Conservation (phyloP, 2,113 vertebrate species). For the Nannobrachium achirus region DNA sequence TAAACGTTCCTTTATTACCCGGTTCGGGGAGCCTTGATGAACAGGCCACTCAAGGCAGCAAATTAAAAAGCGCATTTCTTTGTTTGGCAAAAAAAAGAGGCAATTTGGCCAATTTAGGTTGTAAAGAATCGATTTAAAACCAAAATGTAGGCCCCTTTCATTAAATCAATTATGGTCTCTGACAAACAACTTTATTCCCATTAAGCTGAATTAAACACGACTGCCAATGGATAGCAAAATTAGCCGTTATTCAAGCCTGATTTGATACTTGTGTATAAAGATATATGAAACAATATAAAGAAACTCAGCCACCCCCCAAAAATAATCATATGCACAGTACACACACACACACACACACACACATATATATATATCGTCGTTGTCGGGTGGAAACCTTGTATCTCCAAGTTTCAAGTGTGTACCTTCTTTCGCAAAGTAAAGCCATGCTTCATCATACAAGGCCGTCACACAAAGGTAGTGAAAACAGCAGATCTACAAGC, state of each 20-base stretch:
- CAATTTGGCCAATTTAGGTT: slow-evolving; percentile 58
- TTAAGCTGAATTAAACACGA: slow-evolving; percentile 54
- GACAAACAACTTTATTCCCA: slow-evolving; percentile 65
- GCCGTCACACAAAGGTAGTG: too few relatives aligned
- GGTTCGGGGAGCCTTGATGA: slow-evolving; percentile 55
- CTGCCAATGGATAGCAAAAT: slow-evolving; percentile 37
- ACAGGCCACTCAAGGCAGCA: slow-evolving; percentile 55
- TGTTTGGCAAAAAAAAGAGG: slow-evolving; percentile 54
- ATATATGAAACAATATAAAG: background rate
- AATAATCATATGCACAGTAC: too few relatives aligned
- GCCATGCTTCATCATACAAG: too few relatives aligned
- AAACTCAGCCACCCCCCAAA: too few relatives aligned
- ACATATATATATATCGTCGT: too few relatives aligned
- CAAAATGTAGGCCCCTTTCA: slow-evolving; percentile 38
- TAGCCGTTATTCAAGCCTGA: slow-evolving; percentile 36
- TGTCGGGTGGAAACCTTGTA: too few relatives aligned
- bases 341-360: too few relatives aligned
- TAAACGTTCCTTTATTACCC: slow-evolving; percentile 23
- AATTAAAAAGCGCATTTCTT: slow-evolving; percentile 72
- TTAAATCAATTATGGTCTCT: slow-evolving; percentile 64
- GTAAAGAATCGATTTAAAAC: slow-evolving; percentile 40
- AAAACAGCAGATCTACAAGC: too few relatives aligned
- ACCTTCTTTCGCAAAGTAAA: too few relatives aligned
- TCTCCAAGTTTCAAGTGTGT: too few relatives aligned
- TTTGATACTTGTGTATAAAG: background rate